Percentiles rank a stretch among this genome's conserved stretches.
Evolutionary conservation across 2,888 invertebrate species (phyloP).

Genomic region (Eucera pruinosa): DNA sequence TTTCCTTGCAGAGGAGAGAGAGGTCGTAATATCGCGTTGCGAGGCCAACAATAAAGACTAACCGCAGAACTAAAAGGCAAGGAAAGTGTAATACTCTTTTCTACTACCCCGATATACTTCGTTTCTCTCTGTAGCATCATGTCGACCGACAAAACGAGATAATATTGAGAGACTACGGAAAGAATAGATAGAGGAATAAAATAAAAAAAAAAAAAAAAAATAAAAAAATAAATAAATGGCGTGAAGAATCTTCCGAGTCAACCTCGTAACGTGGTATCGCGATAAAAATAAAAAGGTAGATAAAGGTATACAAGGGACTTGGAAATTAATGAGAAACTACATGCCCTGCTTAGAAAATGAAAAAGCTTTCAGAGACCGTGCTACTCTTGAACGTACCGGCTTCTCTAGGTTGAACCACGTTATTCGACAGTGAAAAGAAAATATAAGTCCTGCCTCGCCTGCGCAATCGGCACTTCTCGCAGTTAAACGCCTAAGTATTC

Average conservation of each 20-base stretch:
- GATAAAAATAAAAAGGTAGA: constrained; percentile 46
- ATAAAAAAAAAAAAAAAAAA: neutral
- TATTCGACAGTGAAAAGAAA: constrained; percentile 79
- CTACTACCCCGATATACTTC: no score
- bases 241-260: constrained; percentile 39
- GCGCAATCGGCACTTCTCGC: constrained; percentile 80
- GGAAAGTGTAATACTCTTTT: no score
- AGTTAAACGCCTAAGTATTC: constrained; percentile 22
- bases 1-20: constrained; percentile 78
- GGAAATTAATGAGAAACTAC: constrained; percentile 70
- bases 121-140: constrained; percentile 1
- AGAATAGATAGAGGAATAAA: neutral
- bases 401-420: constrained; percentile 81
- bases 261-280: constrained; percentile 64
- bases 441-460: constrained; percentile 77
- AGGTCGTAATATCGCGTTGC: constrained; percentile 75
- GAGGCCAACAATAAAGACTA: constrained; percentile 67
- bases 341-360: constrained; percentile 71
- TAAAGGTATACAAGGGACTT: constrained; percentile 57
- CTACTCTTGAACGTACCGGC: constrained; percentile 82
- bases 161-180: neutral
- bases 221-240: neutral
- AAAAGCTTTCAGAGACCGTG: constrained; percentile 82
- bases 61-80: constrained; percentile 31
- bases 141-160: constrained; percentile 16